Percentiles rank a stretch among this genome's conserved stretches.
phyloP scores from a whole-genome alignment of 2,888 invertebrate species.

The Cheilosia vulpina region DNA sequence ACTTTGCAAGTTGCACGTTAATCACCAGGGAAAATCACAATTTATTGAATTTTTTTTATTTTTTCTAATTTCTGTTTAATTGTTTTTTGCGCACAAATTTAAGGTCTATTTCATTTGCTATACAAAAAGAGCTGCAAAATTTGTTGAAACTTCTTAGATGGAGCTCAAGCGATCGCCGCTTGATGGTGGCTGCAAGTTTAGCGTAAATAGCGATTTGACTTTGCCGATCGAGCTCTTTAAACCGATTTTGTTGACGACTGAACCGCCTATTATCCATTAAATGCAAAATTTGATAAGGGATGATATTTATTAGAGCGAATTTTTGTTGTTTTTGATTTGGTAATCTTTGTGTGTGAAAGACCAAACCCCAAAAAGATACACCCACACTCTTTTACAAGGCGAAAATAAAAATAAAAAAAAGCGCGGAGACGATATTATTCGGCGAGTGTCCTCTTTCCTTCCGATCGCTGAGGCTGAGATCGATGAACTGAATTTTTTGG shows the following conservation, averaged over 20 bases:
- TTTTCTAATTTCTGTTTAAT: slow-evolving; percentile 1
- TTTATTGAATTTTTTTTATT: slow-evolving; percentile 11
- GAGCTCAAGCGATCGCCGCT: slow-evolving; percentile 34
- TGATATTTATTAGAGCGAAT: slow-evolving; percentile 21
- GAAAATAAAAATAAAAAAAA: neutral
- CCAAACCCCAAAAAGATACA: slow-evolving; percentile 19
- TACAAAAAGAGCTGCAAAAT: slow-evolving; percentile 12
- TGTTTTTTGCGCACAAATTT: slow-evolving; percentile 50
- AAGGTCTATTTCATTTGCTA: slow-evolving; percentile 44
- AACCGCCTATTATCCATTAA: slow-evolving; percentile 54
- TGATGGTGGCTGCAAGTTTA: slow-evolving; percentile 35
- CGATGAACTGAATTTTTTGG: slow-evolving; percentile 81
- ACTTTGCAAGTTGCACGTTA: no score
- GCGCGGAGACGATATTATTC: slow-evolving; percentile 26
- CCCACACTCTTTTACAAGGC: slow-evolving; percentile 23
- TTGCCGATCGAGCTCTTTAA: slow-evolving; percentile 64
- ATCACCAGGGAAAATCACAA: no score
- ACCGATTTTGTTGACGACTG: slow-evolving; percentile 42
- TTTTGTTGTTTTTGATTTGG: slow-evolving; percentile 3
- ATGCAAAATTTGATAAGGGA: slow-evolving; percentile 61
- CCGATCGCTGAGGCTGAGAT: slow-evolving; percentile 82
- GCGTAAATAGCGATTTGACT: slow-evolving; percentile 50
- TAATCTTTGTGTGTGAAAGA: slow-evolving; percentile 14
- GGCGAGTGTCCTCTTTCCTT: slow-evolving; percentile 67
- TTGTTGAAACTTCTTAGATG: neutral